Conservation (phyloP, 2,113 vertebrate genomes). For the Otus sunia region DNA sequence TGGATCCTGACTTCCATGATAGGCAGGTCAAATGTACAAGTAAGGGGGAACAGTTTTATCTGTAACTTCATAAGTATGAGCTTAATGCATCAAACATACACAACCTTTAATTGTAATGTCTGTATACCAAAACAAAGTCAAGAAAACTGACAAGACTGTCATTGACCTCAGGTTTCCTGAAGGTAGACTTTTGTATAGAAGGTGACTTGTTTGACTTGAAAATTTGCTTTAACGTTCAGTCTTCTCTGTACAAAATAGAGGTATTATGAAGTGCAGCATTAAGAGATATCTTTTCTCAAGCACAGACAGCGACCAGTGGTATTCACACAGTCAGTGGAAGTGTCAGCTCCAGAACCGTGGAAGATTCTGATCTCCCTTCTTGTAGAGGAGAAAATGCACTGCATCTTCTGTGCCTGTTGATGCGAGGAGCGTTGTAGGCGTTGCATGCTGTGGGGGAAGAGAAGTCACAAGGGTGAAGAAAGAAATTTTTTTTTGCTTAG, state of each 20-base stretch:
- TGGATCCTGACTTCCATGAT: neutral
- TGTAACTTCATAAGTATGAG: neutral
- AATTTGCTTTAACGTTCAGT: neutral
- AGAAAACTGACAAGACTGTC: neutral
- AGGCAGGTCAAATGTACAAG: neutral
- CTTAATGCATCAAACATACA: neutral
- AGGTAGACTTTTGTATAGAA: neutral
- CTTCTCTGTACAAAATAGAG: neutral
- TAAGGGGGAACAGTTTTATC: neutral
- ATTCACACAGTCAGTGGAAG: neutral
- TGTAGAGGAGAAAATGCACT: neutral
- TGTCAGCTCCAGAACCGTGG: neutral
- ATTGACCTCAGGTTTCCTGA: neutral
- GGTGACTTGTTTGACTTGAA: neutral
- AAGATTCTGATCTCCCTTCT: neutral
- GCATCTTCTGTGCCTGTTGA: neutral
- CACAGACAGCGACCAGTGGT: neutral
- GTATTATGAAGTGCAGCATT: neutral
- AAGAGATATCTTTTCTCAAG: neutral
- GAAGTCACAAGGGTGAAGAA: slow-evolving; percentile 3
- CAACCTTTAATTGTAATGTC: neutral
- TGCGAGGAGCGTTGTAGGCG: neutral
- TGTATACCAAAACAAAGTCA: neutral
- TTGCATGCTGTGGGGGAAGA: neutral
- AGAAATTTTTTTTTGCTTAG: neutral